Conservation (phyloP, 2,113 vertebrate genomes). For the Paracanthobrama guichenoti region DNA sequence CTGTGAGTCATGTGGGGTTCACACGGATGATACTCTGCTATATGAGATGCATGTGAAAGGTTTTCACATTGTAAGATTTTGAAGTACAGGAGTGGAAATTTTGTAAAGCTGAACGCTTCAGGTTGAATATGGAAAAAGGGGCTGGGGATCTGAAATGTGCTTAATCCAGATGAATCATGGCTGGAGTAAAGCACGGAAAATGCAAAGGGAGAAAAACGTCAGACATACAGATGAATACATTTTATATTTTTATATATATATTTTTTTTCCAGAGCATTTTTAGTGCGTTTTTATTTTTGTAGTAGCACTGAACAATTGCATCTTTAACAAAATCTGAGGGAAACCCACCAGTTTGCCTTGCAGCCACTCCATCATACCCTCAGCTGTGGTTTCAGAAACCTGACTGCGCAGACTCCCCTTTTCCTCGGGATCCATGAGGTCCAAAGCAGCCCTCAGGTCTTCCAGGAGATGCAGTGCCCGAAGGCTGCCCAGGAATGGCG, state of each 20-base stretch:
- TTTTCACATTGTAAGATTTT: conserved; percentile 58
- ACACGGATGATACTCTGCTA: conserved; percentile 23
- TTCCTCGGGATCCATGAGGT: conserved; percentile 92
- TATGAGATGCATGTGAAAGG: conserved; percentile 46
- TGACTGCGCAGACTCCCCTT: conserved; percentile 89
- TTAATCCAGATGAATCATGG: background rate
- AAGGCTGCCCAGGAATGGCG: conserved; percentile 91
- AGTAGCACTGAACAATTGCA: background rate
- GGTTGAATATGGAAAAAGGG: conserved; percentile 37
- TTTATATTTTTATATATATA: background rate
- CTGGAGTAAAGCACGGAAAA: conserved; percentile 14
- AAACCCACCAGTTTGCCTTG: conserved; percentile 84
- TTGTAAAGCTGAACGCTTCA: conserved; percentile 55
- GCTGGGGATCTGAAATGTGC: background rate
- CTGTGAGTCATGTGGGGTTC: conserved; percentile 19
- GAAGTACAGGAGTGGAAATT: conserved; percentile 47
- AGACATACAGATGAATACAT: background rate
- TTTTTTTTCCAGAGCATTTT: background rate
- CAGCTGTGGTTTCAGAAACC: conserved; percentile 87
- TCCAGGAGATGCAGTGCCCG: conserved; percentile 91
- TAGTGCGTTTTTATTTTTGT: too few relatives aligned
- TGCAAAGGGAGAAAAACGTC: background rate
- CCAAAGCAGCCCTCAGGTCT: conserved; percentile 86
- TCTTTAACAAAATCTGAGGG: too few relatives aligned
- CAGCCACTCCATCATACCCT: conserved; percentile 87